These are phyloP conservation scores for Apotomis turbidana DNA, from an alignment of 2,888 invertebrate species.

Conservation along the genomic window DNA sequence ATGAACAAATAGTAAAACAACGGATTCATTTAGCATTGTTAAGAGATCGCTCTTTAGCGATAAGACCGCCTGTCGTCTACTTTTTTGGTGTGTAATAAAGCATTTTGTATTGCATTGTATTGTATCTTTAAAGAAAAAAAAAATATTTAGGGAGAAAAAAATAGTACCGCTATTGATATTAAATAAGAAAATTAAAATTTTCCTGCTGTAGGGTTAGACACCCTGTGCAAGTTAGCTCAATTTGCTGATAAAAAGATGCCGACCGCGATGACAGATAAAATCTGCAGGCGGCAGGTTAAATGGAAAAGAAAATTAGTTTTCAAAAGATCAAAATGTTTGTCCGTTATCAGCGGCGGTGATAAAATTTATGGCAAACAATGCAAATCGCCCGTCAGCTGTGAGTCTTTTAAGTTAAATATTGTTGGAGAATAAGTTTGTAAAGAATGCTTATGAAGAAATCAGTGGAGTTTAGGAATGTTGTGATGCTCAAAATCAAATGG, in stretches of 20 bases:
- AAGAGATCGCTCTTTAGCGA: too few species aligned
- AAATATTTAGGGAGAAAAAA: too few species aligned
- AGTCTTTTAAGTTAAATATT: background rate
- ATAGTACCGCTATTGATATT: too few species aligned
- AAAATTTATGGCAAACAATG: slow-evolving; percentile 46
- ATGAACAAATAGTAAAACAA: too few species aligned
- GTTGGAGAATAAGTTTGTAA: background rate
- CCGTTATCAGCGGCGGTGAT: slow-evolving; percentile 53
- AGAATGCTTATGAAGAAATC: background rate
- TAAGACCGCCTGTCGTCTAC: too few species aligned
- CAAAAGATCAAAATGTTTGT: slow-evolving; percentile 70
- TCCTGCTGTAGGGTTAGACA: slow-evolving; percentile 20
- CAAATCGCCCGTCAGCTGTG: slow-evolving; percentile 11
- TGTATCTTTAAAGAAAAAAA: too few species aligned
- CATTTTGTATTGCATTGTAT: too few species aligned
- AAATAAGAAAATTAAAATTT: background rate
- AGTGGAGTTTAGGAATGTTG: background rate
- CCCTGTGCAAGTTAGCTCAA: slow-evolving; percentile 28
- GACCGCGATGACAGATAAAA: slow-evolving; percentile 73
- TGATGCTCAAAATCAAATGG: too few species aligned
- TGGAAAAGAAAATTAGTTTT: slow-evolving; percentile 76
- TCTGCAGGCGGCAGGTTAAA: slow-evolving; percentile 74
- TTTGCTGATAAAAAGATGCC: slow-evolving; percentile 69
- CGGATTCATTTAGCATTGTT: too few species aligned
- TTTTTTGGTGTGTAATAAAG: too few species aligned